A percentile compares a stretch with the other conserved stretches of the same genome.
These are phyloP conservation scores for Neodiprion lecontei DNA, from an alignment of 1,140 invertebrate species.

Conservation along the genomic window DNA sequence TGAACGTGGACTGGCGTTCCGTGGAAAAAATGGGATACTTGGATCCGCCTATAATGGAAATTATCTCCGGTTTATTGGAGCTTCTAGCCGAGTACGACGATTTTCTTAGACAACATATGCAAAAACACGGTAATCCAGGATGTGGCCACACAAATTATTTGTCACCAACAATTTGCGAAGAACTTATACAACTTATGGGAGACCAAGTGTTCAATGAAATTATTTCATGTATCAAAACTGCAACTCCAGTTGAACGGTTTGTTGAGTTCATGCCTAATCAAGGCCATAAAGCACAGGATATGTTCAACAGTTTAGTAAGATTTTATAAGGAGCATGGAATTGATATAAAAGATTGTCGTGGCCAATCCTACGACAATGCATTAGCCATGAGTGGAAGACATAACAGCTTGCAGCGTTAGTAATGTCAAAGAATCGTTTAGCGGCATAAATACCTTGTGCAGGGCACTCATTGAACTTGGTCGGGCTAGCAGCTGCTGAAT, in stretches of 20 bases:
- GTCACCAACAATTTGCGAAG: slow-evolving; percentile 24
- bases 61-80: slow-evolving; percentile 10
- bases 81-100: slow-evolving; percentile 15
- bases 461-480: slow-evolving; percentile 44
- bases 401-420: slow-evolving; percentile 39
- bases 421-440: slow-evolving; percentile 33
- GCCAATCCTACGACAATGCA: slow-evolving; percentile 49
- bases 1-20: no score
- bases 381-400: slow-evolving; percentile 45
- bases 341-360: slow-evolving; percentile 46
- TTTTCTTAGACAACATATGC: background rate
- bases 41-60: background rate
- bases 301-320: slow-evolving; percentile 26
- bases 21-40: background rate
- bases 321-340: slow-evolving; percentile 39
- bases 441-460: slow-evolving; percentile 36
- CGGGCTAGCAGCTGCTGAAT: slow-evolving; percentile 29
- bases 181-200: slow-evolving; percentile 4
- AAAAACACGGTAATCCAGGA: slow-evolving; percentile 18
- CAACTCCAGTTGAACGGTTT: slow-evolving; percentile 27
- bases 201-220: slow-evolving; percentile 15
- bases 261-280: slow-evolving; percentile 28
- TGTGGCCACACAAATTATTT: slow-evolving; percentile 23
- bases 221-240: slow-evolving; percentile 22
- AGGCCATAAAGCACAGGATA: slow-evolving; percentile 23